Evolutionary conservation across 2,888 invertebrate species (phyloP), one percentile per base, ranked within the genome.

Genomic region (Dryocosmus kuriphilus): DNA sequence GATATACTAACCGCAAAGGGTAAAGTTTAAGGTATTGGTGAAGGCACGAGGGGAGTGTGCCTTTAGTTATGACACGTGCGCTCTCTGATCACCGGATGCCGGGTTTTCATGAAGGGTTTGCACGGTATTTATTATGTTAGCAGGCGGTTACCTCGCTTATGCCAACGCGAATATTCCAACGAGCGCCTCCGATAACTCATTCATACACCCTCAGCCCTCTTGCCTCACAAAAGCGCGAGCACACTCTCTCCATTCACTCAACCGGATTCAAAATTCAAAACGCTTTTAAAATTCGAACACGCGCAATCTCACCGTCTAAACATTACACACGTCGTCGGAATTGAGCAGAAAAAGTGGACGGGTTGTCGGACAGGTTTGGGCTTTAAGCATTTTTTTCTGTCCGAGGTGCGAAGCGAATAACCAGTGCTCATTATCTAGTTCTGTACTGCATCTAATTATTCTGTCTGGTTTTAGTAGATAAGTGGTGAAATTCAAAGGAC

Each of bases 51-150:
- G 46, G 65, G 77, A 73, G 75, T 76, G 75, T 77, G 79, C 80
- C 82, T 83, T 84, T 82, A 81, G 82, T 85, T 86, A 86, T 83
- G 87, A 81, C 87, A 86, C 87, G 87, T 85, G 84, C 80, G 81
- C 80, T 77, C 84, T 82, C 82, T 84, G 83, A 82, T 83, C 83
- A 82, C 84, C 86, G 86, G 87, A 85, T 87, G 85, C 81, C 81
- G 82, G 75, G 79, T 77, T 85, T 84, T 82, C 82, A 79, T 80
- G 81, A 82, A 82, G 85, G 81, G 81, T 84, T 83, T 81, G 81
- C 78, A 65, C 77, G 79, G 79, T 85, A 83, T 87, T 88, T 88
- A 85, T 87, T 87, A 84, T 81, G 81, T 79, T 79, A 76, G 77
- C 79, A 67, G 77, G 65, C 61, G 75, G 73, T 74, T 76, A 76